Conservation (phyloP, 2,797 vertebrate genomes). For the Sebastes kiyomatsui region DNA sequence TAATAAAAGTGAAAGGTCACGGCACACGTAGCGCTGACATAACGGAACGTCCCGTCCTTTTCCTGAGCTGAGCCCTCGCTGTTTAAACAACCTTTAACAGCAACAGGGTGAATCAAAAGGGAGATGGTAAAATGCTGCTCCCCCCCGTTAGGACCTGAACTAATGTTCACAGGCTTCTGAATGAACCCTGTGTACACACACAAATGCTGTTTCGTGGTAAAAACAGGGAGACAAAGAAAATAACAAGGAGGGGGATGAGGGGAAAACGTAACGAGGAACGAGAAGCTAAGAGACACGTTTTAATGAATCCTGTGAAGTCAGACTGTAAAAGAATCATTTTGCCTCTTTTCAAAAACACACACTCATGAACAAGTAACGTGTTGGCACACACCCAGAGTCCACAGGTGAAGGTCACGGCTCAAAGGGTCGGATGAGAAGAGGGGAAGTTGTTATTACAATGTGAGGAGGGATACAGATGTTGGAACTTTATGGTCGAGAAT, state of each 20-base stretch:
- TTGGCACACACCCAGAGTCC: conserved; percentile 12
- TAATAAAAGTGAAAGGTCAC: conserved; percentile 31
- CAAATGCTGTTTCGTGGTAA: conserved; percentile 29
- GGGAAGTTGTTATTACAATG: neutral
- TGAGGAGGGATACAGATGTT: conserved; percentile 42
- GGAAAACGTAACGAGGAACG: neutral
- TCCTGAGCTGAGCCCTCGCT: conserved; percentile 24
- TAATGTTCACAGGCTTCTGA: conserved; percentile 47
- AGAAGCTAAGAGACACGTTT: neutral
- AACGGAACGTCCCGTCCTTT: conserved; percentile 15
- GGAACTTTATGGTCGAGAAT: neutral
- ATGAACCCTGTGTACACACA: conserved; percentile 39
- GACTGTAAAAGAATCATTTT: conserved; percentile 4
- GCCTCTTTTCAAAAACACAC: conserved; percentile 1
- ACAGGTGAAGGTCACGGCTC: conserved; percentile 37
- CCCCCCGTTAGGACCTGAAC: conserved; percentile 6
- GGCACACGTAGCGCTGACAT: neutral
- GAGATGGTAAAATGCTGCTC: conserved; percentile 43
- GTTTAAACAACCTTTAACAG: conserved; percentile 59
- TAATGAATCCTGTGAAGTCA: conserved; percentile 18
- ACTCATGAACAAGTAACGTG: neutral
- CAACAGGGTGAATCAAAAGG: conserved; percentile 42
- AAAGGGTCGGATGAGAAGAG: neutral
- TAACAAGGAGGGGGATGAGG: neutral
- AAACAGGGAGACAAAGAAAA: conserved; percentile 41